phyloP scores from a whole-genome alignment of 2,888 invertebrate genomes.

The Morinoia aosen region DNA sequence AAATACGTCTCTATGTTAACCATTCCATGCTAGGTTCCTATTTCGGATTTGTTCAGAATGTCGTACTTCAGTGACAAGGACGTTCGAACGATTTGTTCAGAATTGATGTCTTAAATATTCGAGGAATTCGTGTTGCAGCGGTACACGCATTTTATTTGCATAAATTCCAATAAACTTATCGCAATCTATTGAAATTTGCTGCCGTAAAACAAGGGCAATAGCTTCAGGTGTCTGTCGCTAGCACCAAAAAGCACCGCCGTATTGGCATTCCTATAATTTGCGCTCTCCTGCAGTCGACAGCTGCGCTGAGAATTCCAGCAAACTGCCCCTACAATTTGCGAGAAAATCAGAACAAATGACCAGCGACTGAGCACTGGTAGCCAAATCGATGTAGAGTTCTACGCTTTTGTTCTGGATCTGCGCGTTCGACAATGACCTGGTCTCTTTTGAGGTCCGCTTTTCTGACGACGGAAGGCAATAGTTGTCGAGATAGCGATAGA shows the following conservation, averaged over 20 bases:
- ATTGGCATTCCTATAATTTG: slow-evolving; percentile 15
- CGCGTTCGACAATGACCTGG: neutral
- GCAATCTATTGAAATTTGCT: slow-evolving; percentile 12
- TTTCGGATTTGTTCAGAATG: neutral
- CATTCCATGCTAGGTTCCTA: neutral
- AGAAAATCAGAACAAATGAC: slow-evolving; percentile 21
- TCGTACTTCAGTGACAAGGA: neutral
- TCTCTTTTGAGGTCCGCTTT: slow-evolving; percentile 11
- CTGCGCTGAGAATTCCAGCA: slow-evolving; percentile 20
- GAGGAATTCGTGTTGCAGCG: neutral
- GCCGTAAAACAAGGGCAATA: neutral
- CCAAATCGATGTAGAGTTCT: slow-evolving; percentile 13
- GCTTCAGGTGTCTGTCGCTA: slow-evolving; percentile 12
- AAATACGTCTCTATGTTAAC: neutral
- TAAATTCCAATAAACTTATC: slow-evolving; percentile 9
- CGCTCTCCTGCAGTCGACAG: slow-evolving; percentile 19
- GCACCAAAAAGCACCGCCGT: neutral
- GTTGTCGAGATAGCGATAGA: neutral
- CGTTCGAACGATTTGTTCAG: neutral
- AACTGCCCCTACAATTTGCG: slow-evolving; percentile 18
- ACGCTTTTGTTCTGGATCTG: neutral
- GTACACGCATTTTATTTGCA: neutral
- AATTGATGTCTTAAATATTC: neutral
- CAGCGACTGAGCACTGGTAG: neutral
- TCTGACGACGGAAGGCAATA: neutral